Evolutionary conservation across 2,113 vertebrate genomes (phyloP), one percentile per base, ranked within the genome.

Genomic region (Lycocorax pyrrhopterus): DNA sequence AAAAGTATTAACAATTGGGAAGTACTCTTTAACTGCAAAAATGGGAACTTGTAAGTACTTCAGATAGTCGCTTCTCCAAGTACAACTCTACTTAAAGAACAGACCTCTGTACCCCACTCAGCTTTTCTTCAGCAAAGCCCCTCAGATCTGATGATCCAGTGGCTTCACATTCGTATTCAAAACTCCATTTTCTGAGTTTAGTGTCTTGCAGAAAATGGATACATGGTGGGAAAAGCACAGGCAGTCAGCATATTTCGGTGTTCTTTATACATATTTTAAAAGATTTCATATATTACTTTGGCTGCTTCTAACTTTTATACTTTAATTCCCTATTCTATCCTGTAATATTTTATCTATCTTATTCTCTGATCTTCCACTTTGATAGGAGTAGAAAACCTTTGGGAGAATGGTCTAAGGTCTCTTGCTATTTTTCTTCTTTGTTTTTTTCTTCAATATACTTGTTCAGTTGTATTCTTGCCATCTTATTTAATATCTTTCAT

Each of bases 241-340:
- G 22, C 52, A 87, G 87, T 91, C 95, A 96, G 90, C 84, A 91
- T 94, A 93, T 96, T 95, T 96, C 94, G 76, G 43, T 95, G 26
- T 78, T 91, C 77, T 84, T 96, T 86, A 95, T 92, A 89, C 59
- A 92, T 92, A 95, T 94, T 95, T 96, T 92, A 95, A 93, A 93
- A 87, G 85, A 44, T 92, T 97, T 92, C 85, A 78, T 63, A 88
- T 25, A 89, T 63, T 85, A 88, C 72, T 93, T 93, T 20, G 35
- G 60, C 47, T 92, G 44, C 86, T 87, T 89, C 86, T 91, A 91
- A 92, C 67, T 82, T 94, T 58, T 53, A 71, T 89, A 35, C 26
- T 93, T 89, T 68, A 89, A 74, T 88, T 97, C 91, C 58, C 84
- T 84, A 9, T 85, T 86, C 77, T 93, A 39, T 76, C 51, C 78